Evolutionary conservation across 35 echinoderm and acorn worm species (phyloP), one percentile per base, ranked within the genome.

Genomic region (Nesometra sesokonis): DNA sequence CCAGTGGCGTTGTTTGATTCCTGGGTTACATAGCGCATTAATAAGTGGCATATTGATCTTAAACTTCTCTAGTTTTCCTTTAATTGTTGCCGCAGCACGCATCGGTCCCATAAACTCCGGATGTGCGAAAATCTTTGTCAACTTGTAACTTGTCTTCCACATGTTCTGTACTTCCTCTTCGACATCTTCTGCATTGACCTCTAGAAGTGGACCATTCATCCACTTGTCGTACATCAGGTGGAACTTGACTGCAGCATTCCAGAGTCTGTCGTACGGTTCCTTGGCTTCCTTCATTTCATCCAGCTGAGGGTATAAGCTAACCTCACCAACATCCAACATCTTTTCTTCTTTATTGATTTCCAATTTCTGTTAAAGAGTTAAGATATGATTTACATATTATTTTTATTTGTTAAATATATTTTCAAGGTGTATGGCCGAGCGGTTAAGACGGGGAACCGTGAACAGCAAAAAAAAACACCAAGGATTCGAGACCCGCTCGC

Each of bases 41-140:
- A 99, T 93, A 34, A 99, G 85, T 78, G 96, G 96, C 96, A 99
- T 99, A 52, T 99, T 99, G 85, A 99, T 94, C 90, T 99, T 99
- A 76, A 99, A 99, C 85, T 99, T 99, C 93, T 94, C 96, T n/a
- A 99, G 85, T 32, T 99, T 99, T 3, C 86, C 96, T 77, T 99
- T 99, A 87, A 99, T 94, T 35, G 96, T 99, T 17, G 93, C 90
- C 19, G 96, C 90, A 43, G 96, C 96, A 46, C 96, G 88, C 96
- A 94, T 99, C 43, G 96, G 96, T 27, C 96, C 96, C 82, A 94
- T 99, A 90, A 94, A 88, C 38, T 99, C 96, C 0, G 94, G 88
- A 23, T 87, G 88, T 0, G 96, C 90, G 90, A 99, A 99, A 38
- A 79, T 87, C 85, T 99, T 99, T 30, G 92, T 99, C 36, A 99